Base-by-base conservation (phyloP, 2,797 vertebrate genomes). In the Oreochromis grahami region DNA sequence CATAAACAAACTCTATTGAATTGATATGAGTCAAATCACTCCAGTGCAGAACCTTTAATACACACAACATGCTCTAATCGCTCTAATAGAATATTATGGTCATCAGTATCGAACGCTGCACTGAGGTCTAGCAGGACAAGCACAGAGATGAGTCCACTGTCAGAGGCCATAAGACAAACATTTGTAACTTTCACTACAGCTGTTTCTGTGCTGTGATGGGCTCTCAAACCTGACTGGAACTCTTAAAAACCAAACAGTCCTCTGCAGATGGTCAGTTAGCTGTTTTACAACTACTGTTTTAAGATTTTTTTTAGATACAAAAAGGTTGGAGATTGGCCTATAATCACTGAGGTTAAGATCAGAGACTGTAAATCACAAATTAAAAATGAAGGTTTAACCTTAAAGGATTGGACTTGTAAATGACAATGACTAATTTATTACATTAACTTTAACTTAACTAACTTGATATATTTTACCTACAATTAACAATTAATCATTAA, bases 41-140 rank as follows among this genome's bases (percentile, higher is more conserved):
- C 4, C 8, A 56, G 13, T 0, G 26, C 55, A 56, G 3, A 15
- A 56, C 3, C 53, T 56, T 12, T 55, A 55, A 55, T 55, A 55
- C 53, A 1, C 0, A 55, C 53, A 55, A 2, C 3, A 3, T 56
- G 8, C 26, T 56, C 55, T 56, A 56, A 56, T 9, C 55, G 3
- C 26, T 56, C 15, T 56, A 56, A 56, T 56, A 56, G 14, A 0
- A 56, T 56, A 0, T 15, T 29, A 56, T 29, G 53, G 7, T 56
- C 14, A 0, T 17, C 26, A 5, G 53, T 56, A 56, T 56, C 4
- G 0, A 29, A 56, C 0, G 8, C 26, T 29, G 55, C 55, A 56
- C 26, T 56, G 2, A 56, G 8, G 3, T 29, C 14, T 56, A 56
- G 26, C 55, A 56, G 26, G 3, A 56, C 55, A 56, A 56, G 26